phyloP scores from a whole-genome alignment of 2,888 invertebrate genomes.

The Dicycla oo region DNA sequence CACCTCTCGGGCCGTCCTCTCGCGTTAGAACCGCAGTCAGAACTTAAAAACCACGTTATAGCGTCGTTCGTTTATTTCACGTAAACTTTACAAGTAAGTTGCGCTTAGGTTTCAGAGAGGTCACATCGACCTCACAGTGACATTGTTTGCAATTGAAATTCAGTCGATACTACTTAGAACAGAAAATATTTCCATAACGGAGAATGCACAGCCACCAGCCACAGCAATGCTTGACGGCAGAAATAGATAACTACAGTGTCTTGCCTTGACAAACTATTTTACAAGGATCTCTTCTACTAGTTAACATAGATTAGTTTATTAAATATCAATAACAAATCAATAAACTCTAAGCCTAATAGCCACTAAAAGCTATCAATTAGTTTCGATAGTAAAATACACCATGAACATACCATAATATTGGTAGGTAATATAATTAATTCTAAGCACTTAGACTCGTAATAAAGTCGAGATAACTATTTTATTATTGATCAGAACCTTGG shows the following conservation, averaged over 20 bases:
- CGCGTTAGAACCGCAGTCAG: background rate
- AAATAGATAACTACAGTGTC: background rate
- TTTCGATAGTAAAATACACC: constrained; percentile 54
- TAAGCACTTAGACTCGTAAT: constrained; percentile 54
- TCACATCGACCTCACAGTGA: background rate
- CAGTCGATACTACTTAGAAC: background rate
- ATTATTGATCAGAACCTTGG: constrained; percentile 48
- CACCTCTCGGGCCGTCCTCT: too few species aligned
- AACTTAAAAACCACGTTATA: background rate
- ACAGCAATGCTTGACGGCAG: background rate
- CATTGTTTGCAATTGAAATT: background rate
- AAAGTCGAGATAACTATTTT: constrained; percentile 47
- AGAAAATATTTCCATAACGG: background rate
- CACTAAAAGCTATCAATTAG: constrained; percentile 60
- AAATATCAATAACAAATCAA: constrained; percentile 30
- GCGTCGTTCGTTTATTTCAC: background rate
- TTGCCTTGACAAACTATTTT: background rate
- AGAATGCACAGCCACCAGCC: background rate
- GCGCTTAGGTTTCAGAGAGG: background rate
- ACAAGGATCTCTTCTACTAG: background rate
- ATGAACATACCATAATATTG: constrained; percentile 43
- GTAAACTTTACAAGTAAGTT: background rate
- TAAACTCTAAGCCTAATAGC: constrained; percentile 50
- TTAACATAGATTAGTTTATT: background rate
- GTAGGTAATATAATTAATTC: constrained; percentile 59